These are phyloP conservation scores for Trypoxylus dichotomus DNA, from an alignment of 1,140 invertebrate genomes.

Conservation along the genomic window DNA sequence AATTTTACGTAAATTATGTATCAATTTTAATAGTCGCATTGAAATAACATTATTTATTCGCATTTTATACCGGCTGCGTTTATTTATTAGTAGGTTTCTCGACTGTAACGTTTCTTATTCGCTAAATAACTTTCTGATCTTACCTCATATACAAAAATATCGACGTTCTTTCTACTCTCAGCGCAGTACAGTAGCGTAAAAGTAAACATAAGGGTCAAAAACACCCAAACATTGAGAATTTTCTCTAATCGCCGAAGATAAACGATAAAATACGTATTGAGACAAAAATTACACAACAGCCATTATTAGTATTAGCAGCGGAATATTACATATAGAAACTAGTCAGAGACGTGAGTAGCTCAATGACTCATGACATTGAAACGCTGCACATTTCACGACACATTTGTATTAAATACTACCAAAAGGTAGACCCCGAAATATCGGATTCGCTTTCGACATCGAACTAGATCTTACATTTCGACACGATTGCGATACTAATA, in stretches of 20 bases:
- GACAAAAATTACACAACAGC: neutral
- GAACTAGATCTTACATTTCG: neutral
- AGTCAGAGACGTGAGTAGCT: constrained; percentile 5
- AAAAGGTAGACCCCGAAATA: neutral
- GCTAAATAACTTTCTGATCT: neutral
- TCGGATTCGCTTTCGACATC: neutral
- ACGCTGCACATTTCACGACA: constrained; percentile 10
- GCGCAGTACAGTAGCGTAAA: neutral
- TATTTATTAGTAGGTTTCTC: neutral
- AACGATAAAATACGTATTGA: neutral
- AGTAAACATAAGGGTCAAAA: neutral
- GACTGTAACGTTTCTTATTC: neutral
- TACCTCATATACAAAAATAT: constrained; percentile 1
- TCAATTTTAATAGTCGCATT: no score
- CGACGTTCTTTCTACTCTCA: neutral
- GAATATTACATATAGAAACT: neutral
- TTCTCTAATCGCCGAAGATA: neutral
- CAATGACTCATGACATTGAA: constrained; percentile 4
- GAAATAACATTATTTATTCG: no score
- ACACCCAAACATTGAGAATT: neutral
- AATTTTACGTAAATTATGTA: no score
- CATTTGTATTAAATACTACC: neutral
- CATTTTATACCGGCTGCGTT: neutral
- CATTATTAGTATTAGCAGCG: neutral
- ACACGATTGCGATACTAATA: neutral